Base-by-base conservation (phyloP, 2,888 invertebrate species). In the Microplitis manilae region DNA sequence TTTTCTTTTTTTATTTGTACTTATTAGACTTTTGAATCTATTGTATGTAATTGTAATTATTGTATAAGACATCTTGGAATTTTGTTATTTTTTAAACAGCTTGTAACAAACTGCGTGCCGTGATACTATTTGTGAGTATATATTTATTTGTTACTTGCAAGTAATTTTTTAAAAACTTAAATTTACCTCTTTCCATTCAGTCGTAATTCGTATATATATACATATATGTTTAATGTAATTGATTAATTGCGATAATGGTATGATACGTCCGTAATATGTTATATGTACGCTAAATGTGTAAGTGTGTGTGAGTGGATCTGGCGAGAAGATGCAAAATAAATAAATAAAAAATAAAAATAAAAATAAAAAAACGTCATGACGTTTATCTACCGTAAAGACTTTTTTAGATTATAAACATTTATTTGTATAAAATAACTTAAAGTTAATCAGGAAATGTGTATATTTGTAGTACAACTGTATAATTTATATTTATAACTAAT, bases 381-480 rank as follows among this genome's bases (percentile, higher is more conserved):
- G 50, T 13, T 20, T 60, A 71, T 71, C 61, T 15, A 71, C 61
- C 61, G 61, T 71, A 71, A 71, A 71, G 71, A 71, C 62, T 71
- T 62, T 71, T 71, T 15, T 60, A 59, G 59, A 13, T 39, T 69
- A 69, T 61, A 71, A 30, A 30, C 20, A 70, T 75, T 74, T 72
- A 40, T 60, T 72, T 74, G 75, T 70, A 77, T 70, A 80, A 60
- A 76, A 61, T 73, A 40, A 64, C 61, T 62, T 41, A 74, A 70
- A 69, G 71, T 50, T 79, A 68, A 77, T 65, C 77, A 81, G 78
- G 80, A 79, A 80, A 82, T 87, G 84, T 89, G 89, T 89, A 89
- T 89, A 89, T 88, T 89, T 89, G 86, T 89, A 87, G 87, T 86
- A 87, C 86, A 84, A 85, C 83, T 87, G 87, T 86, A 86, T 82